Base-by-base conservation (phyloP, 1,140 invertebrate species). In the Manduca sexta region DNA sequence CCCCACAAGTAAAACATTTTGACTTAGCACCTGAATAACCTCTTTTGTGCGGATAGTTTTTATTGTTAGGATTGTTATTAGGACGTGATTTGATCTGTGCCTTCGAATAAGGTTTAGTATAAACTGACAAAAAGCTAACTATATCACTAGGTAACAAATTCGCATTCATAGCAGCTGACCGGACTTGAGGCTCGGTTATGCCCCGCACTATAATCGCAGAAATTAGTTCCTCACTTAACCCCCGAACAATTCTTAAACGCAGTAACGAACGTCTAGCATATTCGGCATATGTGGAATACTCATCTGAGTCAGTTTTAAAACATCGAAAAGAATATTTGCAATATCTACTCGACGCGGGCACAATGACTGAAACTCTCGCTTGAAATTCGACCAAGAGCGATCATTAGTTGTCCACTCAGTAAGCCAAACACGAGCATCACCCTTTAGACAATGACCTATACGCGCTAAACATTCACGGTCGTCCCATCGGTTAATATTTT, bases 381-480 rank as follows among this genome's bases (percentile, higher is more conserved):
- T 49, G 16, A 49, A 49, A 26, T 26, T 49, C 14, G 30, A 42
- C 47, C 39, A 49, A 29, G 12, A 34, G 17, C 47, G 47, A 12
- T 34, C 39, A 12, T 13, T 49, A 21, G 29, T 49, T 2, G 15
- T 21, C 47, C 40, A 49, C 21, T 37, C 16, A 13, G 21, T 16
- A 4, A 49, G 14, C 47, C 47, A 43, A 15, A 10, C 1, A 7
- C 29, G 21, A n/a, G 47, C 39, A 8, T 49, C 47, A 26, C 47
- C 47, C 17, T 49, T 49, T 10, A 49, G 31, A 12, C 38, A 49
- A 41, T 29, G 14, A 26, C 49, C 58, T 5, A 60, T 39, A 12
- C 58, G 54, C 2, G 57, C 51, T 14, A 64, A 30, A 13, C 57
- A 64, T 42, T 60, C 57, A 2, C 16, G 34, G 21, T 64, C 62